Evolutionary conservation across 1,140 invertebrate species (phyloP), one percentile per base, ranked within the genome.

Genomic region (Nixonia krombeini): DNA sequence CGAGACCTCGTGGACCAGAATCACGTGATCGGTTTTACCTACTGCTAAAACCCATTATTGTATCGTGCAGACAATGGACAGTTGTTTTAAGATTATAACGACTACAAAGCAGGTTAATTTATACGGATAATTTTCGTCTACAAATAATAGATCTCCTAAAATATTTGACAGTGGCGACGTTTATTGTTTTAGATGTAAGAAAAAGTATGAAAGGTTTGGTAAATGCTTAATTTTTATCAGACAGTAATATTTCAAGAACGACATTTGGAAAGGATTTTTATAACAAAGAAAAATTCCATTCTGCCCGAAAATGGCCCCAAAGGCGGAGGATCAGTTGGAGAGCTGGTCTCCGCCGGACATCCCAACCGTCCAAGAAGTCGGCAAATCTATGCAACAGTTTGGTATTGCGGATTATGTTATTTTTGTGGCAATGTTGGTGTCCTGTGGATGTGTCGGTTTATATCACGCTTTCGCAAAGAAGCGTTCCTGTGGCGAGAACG

Each of bases 381-480:
- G 87, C 44, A 71, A 81, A 40, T 87, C 87, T 0, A 86, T 91
- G 72, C 89, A 91, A 73, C 87, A 86, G 55, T 92, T 94, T 64
- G 88, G 89, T 44, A 86, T 84, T 80, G 79, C 81, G 29, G 93
- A 94, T 79, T 94, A 94, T 75, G 53, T 86, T 0, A 87, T 94
- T 13, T 94, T 94, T 75, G 83, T 87, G 7, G 55, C 86, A 0
- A 94, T 94, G 92, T 77, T 95, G 33, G 63, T 87, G 2, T 85
- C 90, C 7, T 94, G 92, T 57, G 87, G 91, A 4, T 83, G 85
- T 0, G 91, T 96, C 29, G 94, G 94, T 0, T 71, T 95, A 6
- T 94, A 93, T 76, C 94, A 93, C 76, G 93, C 91, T 4, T 91
- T 92, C 51, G 85, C 89, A 21, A 62, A 46, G 4, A 90, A 90